Conservation (phyloP, 1,140 invertebrate genomes). For the Temnothorax nylanderi region DNA sequence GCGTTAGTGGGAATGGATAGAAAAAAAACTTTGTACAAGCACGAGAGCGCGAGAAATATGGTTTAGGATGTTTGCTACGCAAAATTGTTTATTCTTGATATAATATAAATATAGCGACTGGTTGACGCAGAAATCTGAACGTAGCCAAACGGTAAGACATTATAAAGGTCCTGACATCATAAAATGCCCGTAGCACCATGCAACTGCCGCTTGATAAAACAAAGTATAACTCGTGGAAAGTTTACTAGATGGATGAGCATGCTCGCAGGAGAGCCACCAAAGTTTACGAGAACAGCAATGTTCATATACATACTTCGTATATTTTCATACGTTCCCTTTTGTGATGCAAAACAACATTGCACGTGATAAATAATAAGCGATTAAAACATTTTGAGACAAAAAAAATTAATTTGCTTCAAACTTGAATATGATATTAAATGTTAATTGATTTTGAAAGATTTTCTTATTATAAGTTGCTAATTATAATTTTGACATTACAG, state of each 20-base stretch:
- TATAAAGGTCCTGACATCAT: constrained; percentile 54
- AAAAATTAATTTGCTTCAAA: not conserved
- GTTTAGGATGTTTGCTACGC: constrained; percentile 44
- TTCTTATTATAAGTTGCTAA: not conserved
- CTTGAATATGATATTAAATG: not conserved
- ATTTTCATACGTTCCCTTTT: constrained; percentile 15
- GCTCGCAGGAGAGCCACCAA: constrained; percentile 18
- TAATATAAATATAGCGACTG: not conserved
- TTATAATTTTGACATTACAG: not conserved
- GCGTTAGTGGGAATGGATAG: constrained; percentile 13
- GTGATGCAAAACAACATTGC: not conserved
- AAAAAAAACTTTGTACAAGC: constrained; percentile 18
- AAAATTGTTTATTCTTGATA: constrained; percentile 41
- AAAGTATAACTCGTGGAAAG: constrained; percentile 54
- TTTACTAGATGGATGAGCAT: constrained; percentile 48
- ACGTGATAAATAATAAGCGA: not conserved
- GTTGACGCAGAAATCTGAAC: constrained; percentile 33
- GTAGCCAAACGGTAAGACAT: constrained; percentile 59
- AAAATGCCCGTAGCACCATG: constrained; percentile 50
- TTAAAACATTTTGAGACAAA: not conserved
- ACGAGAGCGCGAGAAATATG: not conserved
- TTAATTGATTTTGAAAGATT: not conserved
- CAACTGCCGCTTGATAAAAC: constrained; percentile 58
- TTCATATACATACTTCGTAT: constrained; percentile 21
- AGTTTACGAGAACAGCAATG: constrained; percentile 26